Percentiles rank a stretch among this genome's conserved stretches.
Evolutionary conservation across 1,140 invertebrate species (phyloP).

Genomic region (Drosophila gunungcola): DNA sequence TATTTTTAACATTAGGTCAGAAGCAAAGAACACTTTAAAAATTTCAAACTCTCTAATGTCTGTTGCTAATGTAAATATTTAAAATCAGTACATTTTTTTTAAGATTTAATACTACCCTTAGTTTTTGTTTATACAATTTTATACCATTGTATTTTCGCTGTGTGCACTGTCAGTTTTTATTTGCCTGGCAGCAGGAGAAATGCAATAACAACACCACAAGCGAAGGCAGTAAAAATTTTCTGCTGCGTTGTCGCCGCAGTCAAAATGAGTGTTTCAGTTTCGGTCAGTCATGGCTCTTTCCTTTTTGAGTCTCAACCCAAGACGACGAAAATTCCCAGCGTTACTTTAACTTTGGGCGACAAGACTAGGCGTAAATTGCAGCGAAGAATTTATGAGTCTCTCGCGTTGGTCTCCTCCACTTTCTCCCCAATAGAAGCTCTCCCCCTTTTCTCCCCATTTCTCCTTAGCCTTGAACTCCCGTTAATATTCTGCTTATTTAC

Average conservation of each 20-base stretch:
- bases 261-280: constrained; percentile 56
- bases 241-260: constrained; percentile 72
- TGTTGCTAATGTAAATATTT: not conserved
- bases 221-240: constrained; percentile 57
- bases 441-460: not conserved
- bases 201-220: constrained; percentile 44
- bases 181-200: constrained; percentile 29
- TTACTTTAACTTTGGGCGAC: constrained; percentile 66
- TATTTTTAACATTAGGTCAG: too few relatives aligned
- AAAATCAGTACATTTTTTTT: too few relatives aligned
- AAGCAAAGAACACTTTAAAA: too few relatives aligned
- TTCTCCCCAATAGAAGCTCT: not conserved
- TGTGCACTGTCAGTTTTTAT: constrained; percentile 50
- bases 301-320: not conserved
- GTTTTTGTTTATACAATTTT: too few relatives aligned
- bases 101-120: too few relatives aligned
- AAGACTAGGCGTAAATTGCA: constrained; percentile 58
- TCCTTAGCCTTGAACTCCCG: constrained; percentile 32
- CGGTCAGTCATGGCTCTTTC: constrained; percentile 37
- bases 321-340: constrained; percentile 5
- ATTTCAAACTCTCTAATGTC: too few relatives aligned
- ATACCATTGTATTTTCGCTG: not conserved
- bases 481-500: constrained; percentile 75
- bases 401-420: constrained; percentile 6
- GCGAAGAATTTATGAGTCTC: constrained; percentile 66